Evolutionary conservation across 2,888 invertebrate species (phyloP), one percentile per base, ranked within the genome.

Genomic region (Scelioninae gen. 1): DNA sequence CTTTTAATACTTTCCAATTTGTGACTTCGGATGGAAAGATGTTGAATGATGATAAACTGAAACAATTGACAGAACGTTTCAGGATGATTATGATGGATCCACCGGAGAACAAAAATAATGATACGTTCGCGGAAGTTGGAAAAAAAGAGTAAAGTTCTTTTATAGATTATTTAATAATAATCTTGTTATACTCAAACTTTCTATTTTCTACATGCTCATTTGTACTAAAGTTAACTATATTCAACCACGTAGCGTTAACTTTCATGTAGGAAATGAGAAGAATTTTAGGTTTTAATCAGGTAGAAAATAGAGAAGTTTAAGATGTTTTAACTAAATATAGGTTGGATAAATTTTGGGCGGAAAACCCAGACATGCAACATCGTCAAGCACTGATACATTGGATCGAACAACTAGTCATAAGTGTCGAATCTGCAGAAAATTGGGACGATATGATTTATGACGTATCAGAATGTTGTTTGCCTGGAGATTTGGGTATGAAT

Each of bases 401-500:
- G 23, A 23, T 23, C 2, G 23, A 43, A 10, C n/a, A n/a, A 43
- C 1, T 8, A 5, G 5, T 38, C 8, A 38, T 38, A 5, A 38
- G 38, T 38, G 16, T 0, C 0, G 81, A 81, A 31, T 56, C 40
- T 1, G 69, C 79, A 6, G 84, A 85, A 32, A 49, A 10, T 34
- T 85, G 85, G 85, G 10, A 66, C 10, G 84, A 84, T 0, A 13
- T 85, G 38, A 76, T 85, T n/a, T 13, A 10, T 23, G 47, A 58
- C 11, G 10, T 47, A 8, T 0, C 8, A 16, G 8, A 85, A 60
- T 62, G 23, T n/a, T n/a, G n/a, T n/a, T n/a, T 79, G 40, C 43
- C 69, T 0, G 89, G 89, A 11, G 87, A 88, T 69, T 68, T 45
- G 8, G 7, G 34, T 2, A 82, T 88, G 0, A 89, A 89, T 79